A percentile compares a stretch with the other conserved stretches of the same genome.
These are phyloP conservation scores for Volucella bombylans DNA, from an alignment of 2,888 invertebrate genomes.

Conservation along the genomic window DNA sequence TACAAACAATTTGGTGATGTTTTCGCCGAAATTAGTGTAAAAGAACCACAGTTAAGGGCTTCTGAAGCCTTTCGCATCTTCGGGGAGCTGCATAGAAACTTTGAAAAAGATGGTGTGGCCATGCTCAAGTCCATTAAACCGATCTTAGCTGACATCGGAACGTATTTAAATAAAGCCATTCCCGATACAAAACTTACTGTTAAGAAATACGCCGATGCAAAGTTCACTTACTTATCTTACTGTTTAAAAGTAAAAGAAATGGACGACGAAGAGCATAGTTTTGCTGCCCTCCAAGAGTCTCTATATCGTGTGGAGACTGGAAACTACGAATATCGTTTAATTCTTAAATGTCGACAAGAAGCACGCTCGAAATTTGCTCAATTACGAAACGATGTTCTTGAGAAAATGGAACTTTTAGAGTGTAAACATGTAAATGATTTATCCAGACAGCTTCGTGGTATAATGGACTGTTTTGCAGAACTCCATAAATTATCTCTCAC, in stretches of 20 bases:
- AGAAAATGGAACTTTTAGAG: conserved; percentile 98
- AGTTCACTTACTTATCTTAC: conserved; percentile 99
- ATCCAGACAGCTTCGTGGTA: conserved; percentile 91
- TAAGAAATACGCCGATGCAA: conserved; percentile 98
- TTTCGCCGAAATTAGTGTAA: conserved; percentile 96
- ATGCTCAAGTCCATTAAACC: conserved; percentile 96
- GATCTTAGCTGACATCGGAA: conserved; percentile 96
- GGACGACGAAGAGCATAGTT: conserved; percentile 99
- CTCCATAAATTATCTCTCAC: conserved; percentile 88
- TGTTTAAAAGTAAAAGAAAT: conserved; percentile 99
- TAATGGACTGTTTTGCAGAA: conserved; percentile 92
- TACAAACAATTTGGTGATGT: conserved; percentile 96
- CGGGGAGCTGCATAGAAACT: conserved; percentile 95
- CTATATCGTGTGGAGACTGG: conserved; percentile 99
- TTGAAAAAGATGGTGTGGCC: conserved; percentile 94
- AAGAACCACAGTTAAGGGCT: conserved; percentile 97
- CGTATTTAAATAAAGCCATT: conserved; percentile 98
- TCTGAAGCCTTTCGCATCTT: conserved; percentile 97
- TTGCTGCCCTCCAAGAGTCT: conserved; percentile 95
- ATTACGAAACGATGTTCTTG: conserved; percentile 93
- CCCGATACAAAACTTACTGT: conserved; percentile 99
- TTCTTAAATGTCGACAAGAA: conserved; percentile 97
- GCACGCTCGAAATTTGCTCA: conserved; percentile 93
- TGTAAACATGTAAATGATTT: conserved; percentile 99
- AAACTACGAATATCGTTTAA: conserved; percentile 98